A percentile compares a stretch with the other conserved stretches of the same genome.
These are phyloP conservation scores for Drosophila mimetica DNA, from an alignment of 2,888 invertebrate species.

Conservation along the genomic window DNA sequence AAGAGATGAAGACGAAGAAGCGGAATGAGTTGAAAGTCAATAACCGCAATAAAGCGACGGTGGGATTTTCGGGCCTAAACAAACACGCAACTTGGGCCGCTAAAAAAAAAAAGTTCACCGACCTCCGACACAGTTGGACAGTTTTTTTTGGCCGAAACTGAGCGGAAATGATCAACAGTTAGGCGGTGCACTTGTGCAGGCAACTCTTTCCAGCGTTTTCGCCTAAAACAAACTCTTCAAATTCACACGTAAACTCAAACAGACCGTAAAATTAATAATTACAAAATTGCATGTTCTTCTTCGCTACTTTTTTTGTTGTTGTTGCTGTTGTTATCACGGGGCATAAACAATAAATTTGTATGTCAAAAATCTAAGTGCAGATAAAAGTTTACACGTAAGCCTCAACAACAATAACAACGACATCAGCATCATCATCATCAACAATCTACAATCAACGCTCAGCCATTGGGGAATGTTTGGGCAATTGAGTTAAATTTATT, in stretches of 20 bases:
- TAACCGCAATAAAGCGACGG: constrained; percentile 52
- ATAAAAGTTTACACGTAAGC: constrained; percentile 59
- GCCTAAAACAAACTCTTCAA: constrained; percentile 1
- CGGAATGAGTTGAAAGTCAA: constrained; percentile 55
- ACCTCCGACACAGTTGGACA: constrained; percentile 63
- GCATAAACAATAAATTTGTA: constrained; percentile 64
- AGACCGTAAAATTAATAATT: constrained; percentile 75
- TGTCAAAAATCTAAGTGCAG: constrained; percentile 52
- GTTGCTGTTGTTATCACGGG: constrained; percentile 53
- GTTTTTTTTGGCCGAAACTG: constrained; percentile 33
- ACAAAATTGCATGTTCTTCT: constrained; percentile 71
- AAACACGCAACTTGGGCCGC: constrained; percentile 65
- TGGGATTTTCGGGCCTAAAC: constrained; percentile 58
- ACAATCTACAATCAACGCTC: constrained; percentile 15
- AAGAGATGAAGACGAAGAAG: constrained; percentile 24
- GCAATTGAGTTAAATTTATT: constrained; percentile 50
- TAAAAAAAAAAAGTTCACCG: constrained; percentile 57
- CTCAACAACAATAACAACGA: constrained; percentile 38
- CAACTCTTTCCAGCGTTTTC: constrained; percentile 9
- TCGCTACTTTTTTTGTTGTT: no score
- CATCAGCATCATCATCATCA: constrained; percentile 27
- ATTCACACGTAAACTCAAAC: constrained; percentile 56
- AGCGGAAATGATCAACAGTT: constrained; percentile 46
- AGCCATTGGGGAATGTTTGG: constrained; percentile 32
- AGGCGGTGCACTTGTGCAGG: constrained; percentile 26